Base-by-base conservation (phyloP, 2,113 vertebrate genomes). In the Ptilonorhynchus violaceus region DNA sequence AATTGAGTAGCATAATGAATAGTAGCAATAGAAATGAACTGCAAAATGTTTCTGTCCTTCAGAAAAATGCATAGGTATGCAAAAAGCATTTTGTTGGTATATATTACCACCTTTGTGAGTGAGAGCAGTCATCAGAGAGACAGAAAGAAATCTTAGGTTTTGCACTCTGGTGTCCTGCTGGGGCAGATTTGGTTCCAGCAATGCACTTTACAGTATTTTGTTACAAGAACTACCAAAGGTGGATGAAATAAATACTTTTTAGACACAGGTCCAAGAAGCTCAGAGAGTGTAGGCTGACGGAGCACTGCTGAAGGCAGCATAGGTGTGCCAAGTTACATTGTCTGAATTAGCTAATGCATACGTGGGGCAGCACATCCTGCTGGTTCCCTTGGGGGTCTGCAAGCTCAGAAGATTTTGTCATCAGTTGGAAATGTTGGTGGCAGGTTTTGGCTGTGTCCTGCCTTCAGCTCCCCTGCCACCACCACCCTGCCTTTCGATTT, bases 1-100 rank as follows among this genome's bases (percentile, higher is more conserved):
- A 96, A 97, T 90, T 97, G 95, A 96, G 92, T 92, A 96, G 60
- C 88, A 70, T 89, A 95, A 96, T 97, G 96, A 97, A 97, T 97
- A 94, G 85, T 25, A 79, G 63, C 66, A 84, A 47, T 72, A 85
- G 62, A 85, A 95, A 85, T 50, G 55, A 89, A 96, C 83, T 92
- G 75, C 18, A 46, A 76, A 94, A 85, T 47, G 49, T 85, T 91
- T 72, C 62, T 88, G 59, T 66, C 70, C 74, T 84, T 88, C 44
- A 80, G 23, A 83, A 68, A 94, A 94, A 79, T 90, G 92, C 94
- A 89, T 91, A 96, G 82, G 62, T 56, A 25, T 0, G 53, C 92
- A 93, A 78, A 97, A 96, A 49, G 9, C 46, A 58, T 67, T 88
- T 42, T 89, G 47, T 56, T 91, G 52, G 52, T 94, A 2, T 93